Percentiles rank a stretch among this genome's conserved stretches.
Conservation (phyloP, 2,888 invertebrate species). For the Tachina grossa region DNA sequence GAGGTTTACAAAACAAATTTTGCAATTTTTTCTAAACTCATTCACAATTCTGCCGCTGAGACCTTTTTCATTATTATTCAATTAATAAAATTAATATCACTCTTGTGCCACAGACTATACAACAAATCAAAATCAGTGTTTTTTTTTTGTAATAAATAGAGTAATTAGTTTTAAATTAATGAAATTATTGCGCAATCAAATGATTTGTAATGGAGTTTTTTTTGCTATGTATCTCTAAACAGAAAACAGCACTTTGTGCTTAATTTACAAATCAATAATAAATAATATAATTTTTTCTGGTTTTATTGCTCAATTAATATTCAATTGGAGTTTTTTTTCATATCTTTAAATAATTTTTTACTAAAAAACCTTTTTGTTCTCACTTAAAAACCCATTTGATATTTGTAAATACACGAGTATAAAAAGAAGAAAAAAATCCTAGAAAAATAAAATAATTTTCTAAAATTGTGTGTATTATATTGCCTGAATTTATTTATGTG, state of each 20-base stretch:
- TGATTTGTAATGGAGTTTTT: not conserved
- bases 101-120: not conserved
- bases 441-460: not conserved
- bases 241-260: not conserved
- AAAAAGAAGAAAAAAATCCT: not conserved
- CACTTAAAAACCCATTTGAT: not conserved
- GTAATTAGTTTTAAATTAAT: not conserved
- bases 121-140: too few relatives aligned
- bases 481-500: constrained; percentile 25
- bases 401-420: not conserved
- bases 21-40: too few relatives aligned
- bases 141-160: not conserved
- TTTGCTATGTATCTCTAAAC: not conserved
- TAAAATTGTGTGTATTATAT: not conserved
- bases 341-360: not conserved
- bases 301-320: constrained; percentile 19
- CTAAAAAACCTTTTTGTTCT: not conserved
- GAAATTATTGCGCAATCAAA: not conserved
- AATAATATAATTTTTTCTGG: not conserved
- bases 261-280: constrained; percentile 22
- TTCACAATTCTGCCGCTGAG: too few relatives aligned
- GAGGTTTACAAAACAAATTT: too few relatives aligned
- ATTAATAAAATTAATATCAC: constrained; percentile 9
- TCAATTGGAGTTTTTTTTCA: constrained; percentile 5
- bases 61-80: too few relatives aligned